Conservation (phyloP, 2,113 vertebrate species). For the Parus major region DNA sequence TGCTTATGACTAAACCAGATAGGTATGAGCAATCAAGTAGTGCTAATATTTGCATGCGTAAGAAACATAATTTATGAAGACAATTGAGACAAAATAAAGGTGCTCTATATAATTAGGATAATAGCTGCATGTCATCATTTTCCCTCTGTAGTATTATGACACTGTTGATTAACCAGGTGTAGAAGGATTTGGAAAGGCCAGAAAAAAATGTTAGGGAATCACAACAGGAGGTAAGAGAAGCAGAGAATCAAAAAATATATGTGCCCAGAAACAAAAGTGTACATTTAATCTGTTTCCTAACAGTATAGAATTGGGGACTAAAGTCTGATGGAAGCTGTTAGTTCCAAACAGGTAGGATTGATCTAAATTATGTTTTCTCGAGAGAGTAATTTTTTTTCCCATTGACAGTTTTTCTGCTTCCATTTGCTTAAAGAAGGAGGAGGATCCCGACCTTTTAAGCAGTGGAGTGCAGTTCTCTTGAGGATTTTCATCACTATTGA, state of each 20-base stretch:
- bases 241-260: neutral
- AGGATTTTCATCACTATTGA: neutral
- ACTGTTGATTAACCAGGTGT: neutral
- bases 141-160: neutral
- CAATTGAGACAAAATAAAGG: conserved; percentile 28
- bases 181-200: neutral
- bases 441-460: conserved; percentile 20
- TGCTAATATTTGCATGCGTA: conserved; percentile 25
- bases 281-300: neutral
- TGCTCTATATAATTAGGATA: neutral
- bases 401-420: neutral
- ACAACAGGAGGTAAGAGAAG: neutral
- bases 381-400: neutral
- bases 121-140: neutral
- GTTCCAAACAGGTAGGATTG: conserved; percentile 11
- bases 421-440: conserved; percentile 31
- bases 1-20: neutral
- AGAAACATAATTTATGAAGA: conserved; percentile 18
- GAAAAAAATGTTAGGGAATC: neutral
- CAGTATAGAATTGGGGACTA: neutral
- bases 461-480: neutral
- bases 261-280: neutral
- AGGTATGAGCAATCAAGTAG: neutral
- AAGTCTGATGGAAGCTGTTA: neutral
- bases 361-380: conserved; percentile 20